A percentile compares a stretch with the other conserved stretches of the same genome.
These are phyloP conservation scores for Nycticorax nycticorax DNA, from an alignment of 2,113 vertebrate species.

Conservation along the genomic window DNA sequence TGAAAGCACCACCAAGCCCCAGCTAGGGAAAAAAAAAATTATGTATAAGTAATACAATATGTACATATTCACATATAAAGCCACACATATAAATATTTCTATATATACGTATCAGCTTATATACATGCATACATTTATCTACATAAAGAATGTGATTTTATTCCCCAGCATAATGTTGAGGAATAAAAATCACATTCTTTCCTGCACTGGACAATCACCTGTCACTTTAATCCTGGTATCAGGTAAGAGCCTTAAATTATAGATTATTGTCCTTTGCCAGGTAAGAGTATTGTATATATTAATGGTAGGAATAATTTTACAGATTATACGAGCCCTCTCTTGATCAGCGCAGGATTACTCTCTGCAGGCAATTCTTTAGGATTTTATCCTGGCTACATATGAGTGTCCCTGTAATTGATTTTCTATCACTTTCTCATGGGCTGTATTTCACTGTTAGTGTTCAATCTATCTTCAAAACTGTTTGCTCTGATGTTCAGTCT, in stretches of 20 bases:
- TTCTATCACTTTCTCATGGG: neutral
- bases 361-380: neutral
- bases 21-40: neutral
- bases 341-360: neutral
- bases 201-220: neutral
- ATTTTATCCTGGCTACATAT: neutral
- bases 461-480: neutral
- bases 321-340: neutral
- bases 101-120: neutral
- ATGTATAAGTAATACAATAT: neutral
- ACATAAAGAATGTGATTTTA: neutral
- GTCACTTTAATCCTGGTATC: constrained; percentile 26
- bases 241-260: constrained; percentile 34
- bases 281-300: neutral
- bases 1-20: neutral
- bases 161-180: neutral
- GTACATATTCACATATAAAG: neutral
- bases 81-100: neutral
- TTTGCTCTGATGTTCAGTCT: neutral
- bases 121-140: neutral
- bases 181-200: constrained; percentile 16
- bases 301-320: constrained; percentile 23
- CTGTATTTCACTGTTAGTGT: neutral
- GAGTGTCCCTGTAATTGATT: neutral
- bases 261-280: neutral